A percentile compares a stretch with the other conserved stretches of the same genome.
Evolutionary conservation across 23 tunicate species (phyloP).

Genomic region (Phallusia fumigata): DNA sequence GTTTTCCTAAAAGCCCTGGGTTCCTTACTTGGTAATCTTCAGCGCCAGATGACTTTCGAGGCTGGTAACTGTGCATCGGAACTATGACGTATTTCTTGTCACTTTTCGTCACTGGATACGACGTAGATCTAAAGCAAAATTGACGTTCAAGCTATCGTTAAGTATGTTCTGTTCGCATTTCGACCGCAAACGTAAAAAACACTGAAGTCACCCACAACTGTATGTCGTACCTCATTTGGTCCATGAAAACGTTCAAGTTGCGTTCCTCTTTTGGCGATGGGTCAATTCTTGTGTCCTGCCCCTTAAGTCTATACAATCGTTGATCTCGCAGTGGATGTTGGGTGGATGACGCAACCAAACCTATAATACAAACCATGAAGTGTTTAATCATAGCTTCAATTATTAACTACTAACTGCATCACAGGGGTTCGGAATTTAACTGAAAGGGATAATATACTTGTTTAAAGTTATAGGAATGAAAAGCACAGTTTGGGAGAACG

Average conservation of each 20-base stretch:
- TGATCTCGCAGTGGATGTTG: slow-evolving; percentile 79
- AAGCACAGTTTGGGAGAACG: too few relatives aligned
- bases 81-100: slow-evolving; percentile 28
- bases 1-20: too few relatives aligned
- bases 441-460: too few relatives aligned
- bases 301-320: slow-evolving; percentile 64
- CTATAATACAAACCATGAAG: slow-evolving; percentile 12
- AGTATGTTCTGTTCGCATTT: too few relatives aligned
- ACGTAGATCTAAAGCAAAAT: background rate
- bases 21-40: slow-evolving; percentile 51
- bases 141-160: too few relatives aligned
- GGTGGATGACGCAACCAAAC: slow-evolving; percentile 61
- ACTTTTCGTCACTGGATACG: slow-evolving; percentile 1
- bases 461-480: too few relatives aligned
- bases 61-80: slow-evolving; percentile 50
- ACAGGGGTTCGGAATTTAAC: too few relatives aligned
- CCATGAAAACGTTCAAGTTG: slow-evolving; percentile 51
- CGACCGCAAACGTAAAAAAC: too few relatives aligned
- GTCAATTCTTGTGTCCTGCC: slow-evolving; percentile 64
- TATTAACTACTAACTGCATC: too few relatives aligned
- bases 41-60: slow-evolving; percentile 13
- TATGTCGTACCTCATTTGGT: slow-evolving; percentile 24
- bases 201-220: background rate
- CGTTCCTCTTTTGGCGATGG: slow-evolving; percentile 73
- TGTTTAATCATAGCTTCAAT: too few relatives aligned